Base-by-base conservation (phyloP, 2,113 vertebrate genomes). In the Psammodynastes pulverulentus region DNA sequence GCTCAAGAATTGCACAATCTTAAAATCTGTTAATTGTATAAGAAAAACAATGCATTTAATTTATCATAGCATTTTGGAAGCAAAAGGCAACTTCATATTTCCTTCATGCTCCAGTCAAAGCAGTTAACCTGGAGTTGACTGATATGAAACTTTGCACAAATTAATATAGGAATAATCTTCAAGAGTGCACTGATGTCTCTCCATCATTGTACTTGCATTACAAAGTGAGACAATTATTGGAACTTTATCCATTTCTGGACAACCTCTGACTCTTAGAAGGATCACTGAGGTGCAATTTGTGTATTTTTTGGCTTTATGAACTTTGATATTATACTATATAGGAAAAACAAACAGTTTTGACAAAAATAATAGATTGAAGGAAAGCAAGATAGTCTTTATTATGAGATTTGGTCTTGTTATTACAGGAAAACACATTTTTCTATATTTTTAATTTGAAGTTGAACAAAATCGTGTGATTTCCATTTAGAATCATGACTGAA, bases 251-350 rank as follows among this genome's bases (percentile, higher is more conserved):
- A 12, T 72, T 88, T 54, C 29, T 88, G 58, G 17, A 56, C 52
- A 89, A 86, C 91, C 24, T 52, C 91, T 58, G 84, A 91, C 91
- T 17, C 17, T 13, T 52, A 39, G 51, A 90, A 90, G 43, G 21
- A 89, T 53, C 84, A 4, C 87, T 89, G 45, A 15, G 54, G 21
- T 93, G 3, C 94, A 89, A 90, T 7, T 56, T 26, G 23, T 23
- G 21, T 21, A 92, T 94, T 15, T 95, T 94, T 84, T 93, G 9
- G 26, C 53, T 34, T 72, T 48, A 91, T 45, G 29, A 92, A 95
- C 39, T 39, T 87, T 93, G 29, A 67, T 87, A 90, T 92, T 87
- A 90, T 92, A 84, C 12, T 88, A 5, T 53, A 39, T 46, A 15
- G 46, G 21, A 87, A 23, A 26, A 51, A 43, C 9, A 26, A 43